A percentile compares a stretch with the other conserved stretches of the same genome.
These are phyloP conservation scores for Cyrtonyx montezumae DNA, from an alignment of 2,113 vertebrate genomes.

Conservation along the genomic window DNA sequence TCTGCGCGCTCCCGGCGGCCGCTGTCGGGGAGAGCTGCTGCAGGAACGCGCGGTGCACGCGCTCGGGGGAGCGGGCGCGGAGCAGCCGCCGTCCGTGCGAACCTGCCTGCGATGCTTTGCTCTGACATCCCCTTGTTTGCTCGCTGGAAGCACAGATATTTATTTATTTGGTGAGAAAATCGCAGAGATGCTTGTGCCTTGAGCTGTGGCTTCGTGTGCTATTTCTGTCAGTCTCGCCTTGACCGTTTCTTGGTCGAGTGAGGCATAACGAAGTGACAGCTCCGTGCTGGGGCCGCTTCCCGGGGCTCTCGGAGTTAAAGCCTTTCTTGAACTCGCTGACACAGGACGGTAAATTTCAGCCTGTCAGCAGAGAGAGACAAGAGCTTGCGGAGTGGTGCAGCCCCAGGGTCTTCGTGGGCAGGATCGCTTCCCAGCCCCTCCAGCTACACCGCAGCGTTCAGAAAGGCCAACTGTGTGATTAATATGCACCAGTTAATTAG, in stretches of 20 bases:
- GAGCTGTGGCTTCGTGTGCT: slow-evolving; percentile 64
- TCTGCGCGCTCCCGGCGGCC: neutral
- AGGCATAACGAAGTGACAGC: slow-evolving; percentile 5
- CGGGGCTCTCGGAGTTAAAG: slow-evolving; percentile 44
- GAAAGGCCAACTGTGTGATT: slow-evolving; percentile 26
- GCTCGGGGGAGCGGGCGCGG: neutral
- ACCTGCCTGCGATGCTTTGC: neutral
- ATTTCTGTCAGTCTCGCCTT: slow-evolving; percentile 64
- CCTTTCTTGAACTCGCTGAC: slow-evolving; percentile 57
- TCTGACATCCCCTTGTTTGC: slow-evolving; percentile 45
- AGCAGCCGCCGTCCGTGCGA: slow-evolving; percentile 14
- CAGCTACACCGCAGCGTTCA: slow-evolving; percentile 24
- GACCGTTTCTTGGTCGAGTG: slow-evolving; percentile 62
- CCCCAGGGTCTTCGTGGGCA: neutral
- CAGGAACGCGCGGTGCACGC: neutral
- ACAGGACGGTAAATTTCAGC: slow-evolving; percentile 48
- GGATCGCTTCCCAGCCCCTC: slow-evolving; percentile 5
- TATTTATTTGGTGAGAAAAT: slow-evolving; percentile 33
- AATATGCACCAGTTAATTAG: slow-evolving; percentile 19
- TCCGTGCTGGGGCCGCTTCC: slow-evolving; percentile 36
- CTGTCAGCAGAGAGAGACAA: neutral
- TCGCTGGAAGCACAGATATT: neutral
- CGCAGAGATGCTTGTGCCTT: slow-evolving; percentile 30
- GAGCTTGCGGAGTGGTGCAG: neutral
- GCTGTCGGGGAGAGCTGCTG: neutral